Conservation (phyloP, 2,888 invertebrate genomes). For the Zeuzera pyrina region DNA sequence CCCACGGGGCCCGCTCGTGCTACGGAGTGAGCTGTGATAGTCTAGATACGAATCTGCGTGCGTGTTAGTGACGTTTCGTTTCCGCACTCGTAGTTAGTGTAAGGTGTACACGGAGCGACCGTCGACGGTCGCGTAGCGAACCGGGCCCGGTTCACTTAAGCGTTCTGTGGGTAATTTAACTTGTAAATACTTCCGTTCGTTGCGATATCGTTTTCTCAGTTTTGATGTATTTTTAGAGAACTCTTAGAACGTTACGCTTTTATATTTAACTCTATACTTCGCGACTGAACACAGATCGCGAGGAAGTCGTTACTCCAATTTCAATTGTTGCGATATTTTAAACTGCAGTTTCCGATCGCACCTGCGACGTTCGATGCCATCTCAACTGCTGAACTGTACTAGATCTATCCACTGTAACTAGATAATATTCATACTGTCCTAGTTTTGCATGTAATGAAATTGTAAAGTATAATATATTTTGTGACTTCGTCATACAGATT, state of each 20-base stretch:
- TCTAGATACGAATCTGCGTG: constrained; percentile 57
- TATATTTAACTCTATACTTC: constrained; percentile 47
- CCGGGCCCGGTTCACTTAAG: constrained; percentile 39
- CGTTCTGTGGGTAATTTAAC: constrained; percentile 47
- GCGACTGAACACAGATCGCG: constrained; percentile 37
- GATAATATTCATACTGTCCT: no score
- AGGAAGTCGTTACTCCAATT: constrained; percentile 53
- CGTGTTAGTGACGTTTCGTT: constrained; percentile 34
- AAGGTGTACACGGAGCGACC: constrained; percentile 39
- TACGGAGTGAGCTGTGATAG: constrained; percentile 67
- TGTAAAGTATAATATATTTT: no score
- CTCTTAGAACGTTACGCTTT: constrained; percentile 58
- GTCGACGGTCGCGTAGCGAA: constrained; percentile 33
- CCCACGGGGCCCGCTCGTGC: constrained; percentile 28
- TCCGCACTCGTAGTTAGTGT: constrained; percentile 51
- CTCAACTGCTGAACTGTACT: constrained; percentile 3
- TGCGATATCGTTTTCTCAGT: constrained; percentile 61
- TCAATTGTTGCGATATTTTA: constrained; percentile 44
- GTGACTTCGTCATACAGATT: constrained; percentile 37
- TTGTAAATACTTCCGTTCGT: constrained; percentile 58
- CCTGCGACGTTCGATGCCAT: background rate
- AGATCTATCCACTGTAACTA: no score
- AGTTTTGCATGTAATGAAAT: no score
- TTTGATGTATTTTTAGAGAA: constrained; percentile 66
- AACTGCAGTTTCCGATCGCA: background rate